These are phyloP conservation scores for Porites evermanni DNA, from an alignment of 92 coral and sea anemone species.

Conservation along the genomic window DNA sequence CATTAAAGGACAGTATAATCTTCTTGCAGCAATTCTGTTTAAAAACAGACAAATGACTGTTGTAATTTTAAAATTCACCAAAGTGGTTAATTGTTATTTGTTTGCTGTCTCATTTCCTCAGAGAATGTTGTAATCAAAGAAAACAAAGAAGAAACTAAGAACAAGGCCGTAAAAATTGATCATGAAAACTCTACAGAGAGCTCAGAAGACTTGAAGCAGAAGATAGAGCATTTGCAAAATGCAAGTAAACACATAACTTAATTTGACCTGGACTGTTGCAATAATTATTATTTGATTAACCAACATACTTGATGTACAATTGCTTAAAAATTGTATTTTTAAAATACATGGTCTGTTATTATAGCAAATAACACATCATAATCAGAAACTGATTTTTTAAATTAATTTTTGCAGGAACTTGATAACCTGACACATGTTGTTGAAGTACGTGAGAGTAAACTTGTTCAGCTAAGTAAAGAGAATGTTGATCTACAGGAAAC, in stretches of 20 bases:
- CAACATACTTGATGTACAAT: too few species aligned
- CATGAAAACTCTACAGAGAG: conserved; percentile 1
- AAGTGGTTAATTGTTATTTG: too few species aligned
- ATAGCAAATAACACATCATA: too few species aligned
- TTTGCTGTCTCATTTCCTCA: neutral
- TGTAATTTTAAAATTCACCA: too few species aligned
- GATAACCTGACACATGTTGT: conserved; percentile 73
- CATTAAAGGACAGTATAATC: too few species aligned
- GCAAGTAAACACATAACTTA: conserved; percentile 9
- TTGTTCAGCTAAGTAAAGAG: conserved; percentile 89
- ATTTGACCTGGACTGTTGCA: too few species aligned
- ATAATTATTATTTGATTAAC: too few species aligned
- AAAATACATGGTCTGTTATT: neutral
- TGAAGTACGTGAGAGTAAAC: conserved; percentile 87
- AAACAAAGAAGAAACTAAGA: neutral
- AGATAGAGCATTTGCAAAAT: conserved; percentile 27
- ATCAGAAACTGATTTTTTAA: neutral
- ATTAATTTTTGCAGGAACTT: conserved; percentile 69
- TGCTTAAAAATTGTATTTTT: neutral
- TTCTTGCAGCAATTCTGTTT: too few species aligned
- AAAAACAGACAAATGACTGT: too few species aligned
- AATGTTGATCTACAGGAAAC: conserved; percentile 92
- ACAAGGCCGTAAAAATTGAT: neutral
- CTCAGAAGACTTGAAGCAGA: conserved; percentile 19
- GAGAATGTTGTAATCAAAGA: neutral